These are phyloP conservation scores for Austrofundulus limnaeus DNA, from an alignment of 2,113 vertebrate genomes.

Conservation along the genomic window DNA sequence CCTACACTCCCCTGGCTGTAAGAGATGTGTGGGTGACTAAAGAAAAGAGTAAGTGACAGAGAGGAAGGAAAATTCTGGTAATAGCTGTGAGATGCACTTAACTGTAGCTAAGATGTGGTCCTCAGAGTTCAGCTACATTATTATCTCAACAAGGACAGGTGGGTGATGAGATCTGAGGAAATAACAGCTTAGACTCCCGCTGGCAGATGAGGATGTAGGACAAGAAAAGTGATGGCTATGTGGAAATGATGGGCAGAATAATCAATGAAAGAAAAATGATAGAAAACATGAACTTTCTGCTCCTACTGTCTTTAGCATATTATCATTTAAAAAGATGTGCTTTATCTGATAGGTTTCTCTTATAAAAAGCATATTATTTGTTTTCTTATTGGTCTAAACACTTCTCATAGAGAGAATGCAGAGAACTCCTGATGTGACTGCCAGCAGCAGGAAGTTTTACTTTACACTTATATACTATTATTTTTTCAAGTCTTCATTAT, in stretches of 20 bases:
- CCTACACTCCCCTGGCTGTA: not conserved
- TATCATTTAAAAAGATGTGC: not conserved
- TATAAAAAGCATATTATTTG: not conserved
- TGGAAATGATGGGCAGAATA: constrained; percentile 11
- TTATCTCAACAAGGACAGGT: constrained; percentile 16
- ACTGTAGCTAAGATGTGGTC: constrained; percentile 3
- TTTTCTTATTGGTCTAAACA: not conserved
- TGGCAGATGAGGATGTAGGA: constrained; percentile 17
- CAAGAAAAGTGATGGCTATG: constrained; percentile 14
- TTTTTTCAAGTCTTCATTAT: no score
- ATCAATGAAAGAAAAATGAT: constrained; percentile 1
- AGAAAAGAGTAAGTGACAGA: not conserved
- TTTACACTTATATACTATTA: no score
- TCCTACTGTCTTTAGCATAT: not conserved
- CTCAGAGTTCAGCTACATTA: constrained; percentile 10
- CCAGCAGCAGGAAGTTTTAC: no score
- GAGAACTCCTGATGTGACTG: no score
- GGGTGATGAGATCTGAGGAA: constrained; percentile 16
- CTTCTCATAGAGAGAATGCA: no score
- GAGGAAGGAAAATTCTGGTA: not conserved
- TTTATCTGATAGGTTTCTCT: not conserved
- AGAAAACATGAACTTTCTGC: not conserved
- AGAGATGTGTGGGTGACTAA: not conserved
- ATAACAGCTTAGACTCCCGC: constrained; percentile 16
- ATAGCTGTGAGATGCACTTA: constrained; percentile 13